These are phyloP conservation scores for Emydoidea blandingii DNA, from an alignment of 2,797 vertebrate genomes.

Conservation along the genomic window DNA sequence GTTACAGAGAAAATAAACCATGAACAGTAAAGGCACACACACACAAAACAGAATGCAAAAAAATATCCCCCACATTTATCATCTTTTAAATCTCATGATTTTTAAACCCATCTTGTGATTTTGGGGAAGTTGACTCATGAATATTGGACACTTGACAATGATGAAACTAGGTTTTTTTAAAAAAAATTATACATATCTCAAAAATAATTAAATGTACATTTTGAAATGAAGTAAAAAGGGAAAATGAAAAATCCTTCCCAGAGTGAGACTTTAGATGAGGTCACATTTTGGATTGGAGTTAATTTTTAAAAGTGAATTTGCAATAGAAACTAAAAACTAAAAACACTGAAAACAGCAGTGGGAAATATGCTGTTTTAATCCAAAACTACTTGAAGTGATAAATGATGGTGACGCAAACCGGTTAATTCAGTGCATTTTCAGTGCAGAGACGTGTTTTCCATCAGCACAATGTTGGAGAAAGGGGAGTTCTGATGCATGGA, in stretches of 20 bases:
- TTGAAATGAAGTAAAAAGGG: constrained; percentile 41
- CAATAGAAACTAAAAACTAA: not conserved
- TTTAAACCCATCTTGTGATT: constrained; percentile 40
- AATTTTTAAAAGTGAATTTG: constrained; percentile 38
- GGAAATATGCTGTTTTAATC: constrained; percentile 34
- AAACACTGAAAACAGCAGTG: not conserved
- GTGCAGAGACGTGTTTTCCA: constrained; percentile 17
- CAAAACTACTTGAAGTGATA: not conserved
- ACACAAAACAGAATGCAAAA: not conserved
- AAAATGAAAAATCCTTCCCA: constrained; percentile 38
- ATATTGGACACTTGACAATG: not conserved
- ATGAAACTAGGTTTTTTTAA: constrained; percentile 21
- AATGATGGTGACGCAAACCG: constrained; percentile 21
- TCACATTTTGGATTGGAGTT: constrained; percentile 51
- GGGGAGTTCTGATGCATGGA: not conserved
- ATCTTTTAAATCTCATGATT: not conserved
- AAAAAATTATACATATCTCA: constrained; percentile 36
- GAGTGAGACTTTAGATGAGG: constrained; percentile 41
- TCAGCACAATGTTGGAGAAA: constrained; percentile 53
- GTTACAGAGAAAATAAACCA: not conserved
- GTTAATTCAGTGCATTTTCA: constrained; percentile 40
- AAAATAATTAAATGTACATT: constrained; percentile 53
- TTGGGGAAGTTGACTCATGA: constrained; percentile 2
- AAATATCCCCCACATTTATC: not conserved
- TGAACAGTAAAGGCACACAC: not conserved